Evolutionary conservation across 2,797 vertebrate species (phyloP).

Genomic region (Pangasius macronema): DNA sequence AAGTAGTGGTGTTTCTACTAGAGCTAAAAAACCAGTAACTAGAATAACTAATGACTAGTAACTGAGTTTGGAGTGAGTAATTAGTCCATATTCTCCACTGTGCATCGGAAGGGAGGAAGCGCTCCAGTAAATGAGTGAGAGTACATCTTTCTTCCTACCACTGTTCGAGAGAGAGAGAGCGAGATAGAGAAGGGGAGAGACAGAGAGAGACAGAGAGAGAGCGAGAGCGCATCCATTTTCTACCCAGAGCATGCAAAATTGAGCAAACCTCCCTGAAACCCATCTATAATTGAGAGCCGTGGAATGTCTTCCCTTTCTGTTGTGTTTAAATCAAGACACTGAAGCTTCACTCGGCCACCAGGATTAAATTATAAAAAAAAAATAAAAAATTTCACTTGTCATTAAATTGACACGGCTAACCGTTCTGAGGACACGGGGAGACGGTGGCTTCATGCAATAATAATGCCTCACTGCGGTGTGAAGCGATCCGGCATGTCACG

Average conservation of each 20-base stretch:
- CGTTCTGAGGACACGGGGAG: neutral
- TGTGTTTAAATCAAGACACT: constrained; percentile 47
- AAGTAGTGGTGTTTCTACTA: neutral
- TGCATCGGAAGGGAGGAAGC: neutral
- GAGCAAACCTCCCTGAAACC: constrained; percentile 57
- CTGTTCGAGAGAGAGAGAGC: neutral
- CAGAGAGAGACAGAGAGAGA: neutral
- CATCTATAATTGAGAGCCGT: constrained; percentile 57
- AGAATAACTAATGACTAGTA: neutral
- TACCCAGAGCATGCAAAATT: constrained; percentile 52
- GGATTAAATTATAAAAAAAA: neutral
- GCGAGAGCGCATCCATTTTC: neutral
- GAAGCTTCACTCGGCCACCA: neutral
- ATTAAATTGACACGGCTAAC: neutral
- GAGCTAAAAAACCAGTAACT: neutral
- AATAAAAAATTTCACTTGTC: neutral
- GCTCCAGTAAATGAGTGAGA: neutral
- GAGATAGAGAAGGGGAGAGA: neutral
- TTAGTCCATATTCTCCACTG: neutral
- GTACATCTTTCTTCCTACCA: neutral
- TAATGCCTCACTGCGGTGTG: neutral
- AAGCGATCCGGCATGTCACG: neutral
- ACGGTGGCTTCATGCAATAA: neutral
- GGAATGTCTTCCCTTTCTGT: constrained; percentile 48
- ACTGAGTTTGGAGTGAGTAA: neutral